phyloP scores from a whole-genome alignment of 2,113 vertebrate species.

The Panthera uncia region DNA sequence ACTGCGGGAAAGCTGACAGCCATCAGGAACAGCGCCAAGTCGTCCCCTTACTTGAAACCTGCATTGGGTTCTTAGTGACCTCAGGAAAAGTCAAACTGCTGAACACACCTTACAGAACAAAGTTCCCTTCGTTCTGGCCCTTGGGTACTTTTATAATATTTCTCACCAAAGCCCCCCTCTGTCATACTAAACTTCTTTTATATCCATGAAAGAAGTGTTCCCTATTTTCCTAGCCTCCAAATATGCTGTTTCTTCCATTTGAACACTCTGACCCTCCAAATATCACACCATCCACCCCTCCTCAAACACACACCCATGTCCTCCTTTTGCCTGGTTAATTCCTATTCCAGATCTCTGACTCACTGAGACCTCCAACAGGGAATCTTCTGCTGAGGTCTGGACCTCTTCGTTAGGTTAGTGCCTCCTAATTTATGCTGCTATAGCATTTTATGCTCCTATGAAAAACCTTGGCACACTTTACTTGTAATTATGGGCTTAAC shows the following conservation, averaged over 20 bases:
- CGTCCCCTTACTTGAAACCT: background rate
- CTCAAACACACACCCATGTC: background rate
- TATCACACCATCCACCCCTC: background rate
- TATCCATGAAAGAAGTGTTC: background rate
- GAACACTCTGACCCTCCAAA: background rate
- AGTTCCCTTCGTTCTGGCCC: background rate
- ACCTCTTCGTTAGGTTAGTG: no score
- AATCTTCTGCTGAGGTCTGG: background rate
- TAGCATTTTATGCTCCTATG: rapidly evolving
- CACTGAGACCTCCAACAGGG: background rate
- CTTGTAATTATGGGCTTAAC: background rate
- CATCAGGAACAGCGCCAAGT: background rate
- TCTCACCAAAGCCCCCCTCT: background rate
- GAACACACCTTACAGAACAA: background rate
- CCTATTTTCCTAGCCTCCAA: background rate
- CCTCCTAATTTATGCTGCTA: background rate
- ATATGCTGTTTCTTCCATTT: background rate
- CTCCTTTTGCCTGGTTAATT: background rate
- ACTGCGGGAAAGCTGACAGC: no score
- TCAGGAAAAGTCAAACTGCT: background rate
- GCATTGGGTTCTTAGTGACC: background rate
- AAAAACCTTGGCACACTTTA: background rate
- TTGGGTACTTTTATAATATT: no score
- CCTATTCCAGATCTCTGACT: background rate
- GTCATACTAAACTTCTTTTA: background rate